Evolutionary conservation across 2,888 invertebrate genomes (phyloP), one percentile per base, ranked within the genome.

Genomic region (Macrophya annulata): DNA sequence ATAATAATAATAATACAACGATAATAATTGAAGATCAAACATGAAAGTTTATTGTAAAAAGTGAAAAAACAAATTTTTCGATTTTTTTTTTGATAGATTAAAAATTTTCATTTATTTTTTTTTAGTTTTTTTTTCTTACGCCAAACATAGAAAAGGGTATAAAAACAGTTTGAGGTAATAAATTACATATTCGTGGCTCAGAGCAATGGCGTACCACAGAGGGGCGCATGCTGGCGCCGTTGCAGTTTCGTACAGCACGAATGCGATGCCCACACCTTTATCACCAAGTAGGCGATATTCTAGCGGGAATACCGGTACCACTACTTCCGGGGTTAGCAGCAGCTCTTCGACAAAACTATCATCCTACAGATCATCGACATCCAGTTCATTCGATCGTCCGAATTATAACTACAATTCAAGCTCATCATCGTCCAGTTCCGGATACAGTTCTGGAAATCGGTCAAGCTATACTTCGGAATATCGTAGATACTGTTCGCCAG

Each of bases 221-320:
- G 90, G 92, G 84, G 91, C 90, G 85, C 91, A 91, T 88, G 88
- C 92, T 85, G 93, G 92, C 86, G 90, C 92, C 88, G 92, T 93
- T 84, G 92, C 93, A 87, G 91, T 93, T 17, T 89, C 89, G 71
- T 93, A 91, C 88, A 92, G 90, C 86, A 89, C 90, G 84, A 92
- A 89, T 84, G 88, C 92, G 85, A 93, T 93, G 92, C 90, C 83
- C 37, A 45, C 92, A 81, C 90, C 93, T 25, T 88, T 92, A 51
- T 92, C 92, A 85, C 92, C 93, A 25, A 91, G 87, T 86, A 90
- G 92, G 68, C 90, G 92, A 85, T 92, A 89, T 84, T 90, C 90
- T 86, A 91, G 90, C 77, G 85, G 81, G 10, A 88, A 89, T 79
- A 88, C 88, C 85, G 85, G 86, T 85, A 88, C 88, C 84, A 88